These are phyloP conservation scores for Conops quadrifasciatus DNA, from an alignment of 2,888 invertebrate species.

Conservation along the genomic window DNA sequence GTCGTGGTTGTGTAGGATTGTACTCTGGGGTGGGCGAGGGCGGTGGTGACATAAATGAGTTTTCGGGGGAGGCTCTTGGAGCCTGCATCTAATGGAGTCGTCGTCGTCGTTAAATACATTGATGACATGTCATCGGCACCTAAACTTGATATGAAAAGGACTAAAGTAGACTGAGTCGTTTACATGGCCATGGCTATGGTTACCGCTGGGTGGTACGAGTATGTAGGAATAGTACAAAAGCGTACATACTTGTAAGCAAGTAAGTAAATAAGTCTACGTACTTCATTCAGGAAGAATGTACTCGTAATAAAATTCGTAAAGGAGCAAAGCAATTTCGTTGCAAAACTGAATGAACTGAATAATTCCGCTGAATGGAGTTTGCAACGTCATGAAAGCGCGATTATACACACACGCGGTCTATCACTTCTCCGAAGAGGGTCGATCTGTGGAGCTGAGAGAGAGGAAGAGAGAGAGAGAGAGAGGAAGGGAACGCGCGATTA, in stretches of 20 bases:
- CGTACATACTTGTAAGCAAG: not conserved
- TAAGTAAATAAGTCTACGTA: not conserved
- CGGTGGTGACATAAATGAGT: not conserved
- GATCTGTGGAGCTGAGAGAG: too few species aligned
- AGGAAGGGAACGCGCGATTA: too few species aligned
- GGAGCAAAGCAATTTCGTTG: too few species aligned
- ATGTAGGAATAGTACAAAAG: not conserved
- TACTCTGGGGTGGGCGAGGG: not conserved
- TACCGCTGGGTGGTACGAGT: not conserved
- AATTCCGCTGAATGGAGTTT: too few species aligned
- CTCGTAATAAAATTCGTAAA: too few species aligned
- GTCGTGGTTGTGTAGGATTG: not conserved
- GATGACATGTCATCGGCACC: conserved; percentile 20
- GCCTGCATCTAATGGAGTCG: conserved; percentile 27
- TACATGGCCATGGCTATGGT: too few species aligned
- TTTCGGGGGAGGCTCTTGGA: not conserved
- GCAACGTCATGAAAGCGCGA: too few species aligned
- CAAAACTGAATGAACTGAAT: too few species aligned
- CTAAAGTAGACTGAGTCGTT: not conserved
- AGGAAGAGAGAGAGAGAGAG: too few species aligned
- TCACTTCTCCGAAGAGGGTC: too few species aligned
- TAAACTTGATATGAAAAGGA: conserved; percentile 1
- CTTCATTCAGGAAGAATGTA: too few species aligned
- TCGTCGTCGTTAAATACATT: conserved; percentile 34
- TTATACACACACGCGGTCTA: too few species aligned